Conservation (phyloP, 2,888 invertebrate species). For the Selenia dentaria region DNA sequence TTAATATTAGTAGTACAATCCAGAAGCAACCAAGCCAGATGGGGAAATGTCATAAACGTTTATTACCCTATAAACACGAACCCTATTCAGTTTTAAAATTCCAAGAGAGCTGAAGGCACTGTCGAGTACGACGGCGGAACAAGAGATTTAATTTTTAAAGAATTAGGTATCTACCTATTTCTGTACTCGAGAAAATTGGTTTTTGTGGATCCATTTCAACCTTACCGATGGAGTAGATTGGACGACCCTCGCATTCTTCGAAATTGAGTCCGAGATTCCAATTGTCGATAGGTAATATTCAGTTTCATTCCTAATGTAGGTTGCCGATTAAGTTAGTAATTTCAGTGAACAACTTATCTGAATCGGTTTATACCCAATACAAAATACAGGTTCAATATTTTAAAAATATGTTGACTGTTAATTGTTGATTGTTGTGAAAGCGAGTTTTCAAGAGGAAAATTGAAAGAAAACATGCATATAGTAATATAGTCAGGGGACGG, state of each 20-base stretch:
- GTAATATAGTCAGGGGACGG: too few species aligned
- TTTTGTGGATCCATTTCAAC: constrained; percentile 33
- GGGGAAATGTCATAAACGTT: constrained; percentile 39
- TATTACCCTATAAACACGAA: constrained; percentile 26
- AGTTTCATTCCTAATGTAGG: constrained; percentile 6
- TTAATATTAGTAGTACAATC: constrained; percentile 12
- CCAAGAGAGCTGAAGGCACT: constrained; percentile 8
- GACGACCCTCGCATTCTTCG: constrained; percentile 38
- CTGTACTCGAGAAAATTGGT: constrained; percentile 43
- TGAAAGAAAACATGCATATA: too few species aligned
- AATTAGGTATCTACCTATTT: constrained; percentile 39
- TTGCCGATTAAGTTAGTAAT: constrained; percentile 14
- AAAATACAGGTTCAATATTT: too few species aligned
- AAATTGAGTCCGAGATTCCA: constrained; percentile 39
- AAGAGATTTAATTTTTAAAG: constrained; percentile 47
- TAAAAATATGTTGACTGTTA: too few species aligned
- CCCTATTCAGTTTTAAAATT: constrained; percentile 22
- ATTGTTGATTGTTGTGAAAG: too few species aligned
- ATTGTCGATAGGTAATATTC: constrained; percentile 18
- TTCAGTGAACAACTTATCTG: too few species aligned
- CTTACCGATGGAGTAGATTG: constrained; percentile 29
- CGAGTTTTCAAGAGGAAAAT: too few species aligned
- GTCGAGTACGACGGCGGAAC: constrained; percentile 21
- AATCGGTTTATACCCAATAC: too few species aligned
- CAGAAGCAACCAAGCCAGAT: constrained; percentile 19